Percentiles rank a stretch among this genome's conserved stretches.
These are phyloP conservation scores for Agrotis segetum DNA, from an alignment of 2,888 invertebrate genomes.

Conservation along the genomic window DNA sequence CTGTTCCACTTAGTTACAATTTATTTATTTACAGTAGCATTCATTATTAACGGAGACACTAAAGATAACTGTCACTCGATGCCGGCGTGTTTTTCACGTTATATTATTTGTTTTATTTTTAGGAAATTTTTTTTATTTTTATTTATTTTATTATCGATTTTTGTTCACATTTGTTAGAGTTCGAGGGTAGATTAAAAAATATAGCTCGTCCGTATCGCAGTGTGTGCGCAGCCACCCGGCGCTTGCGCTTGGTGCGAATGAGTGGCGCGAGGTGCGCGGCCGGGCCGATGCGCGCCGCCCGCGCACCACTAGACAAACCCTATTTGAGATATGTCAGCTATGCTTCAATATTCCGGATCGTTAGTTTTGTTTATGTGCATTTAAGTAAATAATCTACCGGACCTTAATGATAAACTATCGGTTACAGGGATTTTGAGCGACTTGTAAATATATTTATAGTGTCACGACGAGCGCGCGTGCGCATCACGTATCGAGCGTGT, in stretches of 20 bases:
- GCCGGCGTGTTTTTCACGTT: constrained; percentile 69
- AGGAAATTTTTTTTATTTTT: constrained; percentile 41
- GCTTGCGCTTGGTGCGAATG: constrained; percentile 82
- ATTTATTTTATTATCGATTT: constrained; percentile 51
- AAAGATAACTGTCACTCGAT: constrained; percentile 80
- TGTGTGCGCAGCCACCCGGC: constrained; percentile 79
- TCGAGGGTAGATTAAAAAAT: constrained; percentile 72
- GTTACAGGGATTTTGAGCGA: constrained; percentile 72
- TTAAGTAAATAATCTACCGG: constrained; percentile 76
- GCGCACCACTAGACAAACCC: constrained; percentile 73
- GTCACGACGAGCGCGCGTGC: constrained; percentile 82
- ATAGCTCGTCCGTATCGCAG: constrained; percentile 50
- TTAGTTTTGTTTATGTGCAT: constrained; percentile 78
- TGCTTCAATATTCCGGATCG: constrained; percentile 70
- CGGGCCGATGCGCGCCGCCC: constrained; percentile 66
- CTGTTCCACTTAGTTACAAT: constrained; percentile 74
- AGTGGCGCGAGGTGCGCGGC: constrained; percentile 70
- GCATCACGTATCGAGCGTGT: constrained; percentile 79
- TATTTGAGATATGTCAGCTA: constrained; percentile 80
- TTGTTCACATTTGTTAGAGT: constrained; percentile 57
- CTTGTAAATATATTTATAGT: constrained; percentile 78
- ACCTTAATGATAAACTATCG: constrained; percentile 77
- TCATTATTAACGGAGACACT: constrained; percentile 78
- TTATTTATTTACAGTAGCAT: constrained; percentile 76
- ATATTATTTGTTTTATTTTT: constrained; percentile 35